A percentile compares a stretch with the other conserved stretches of the same genome.
These are phyloP conservation scores for Phenganax subtilis DNA, from an alignment of 92 coral and sea anemone genomes.

Conservation along the genomic window DNA sequence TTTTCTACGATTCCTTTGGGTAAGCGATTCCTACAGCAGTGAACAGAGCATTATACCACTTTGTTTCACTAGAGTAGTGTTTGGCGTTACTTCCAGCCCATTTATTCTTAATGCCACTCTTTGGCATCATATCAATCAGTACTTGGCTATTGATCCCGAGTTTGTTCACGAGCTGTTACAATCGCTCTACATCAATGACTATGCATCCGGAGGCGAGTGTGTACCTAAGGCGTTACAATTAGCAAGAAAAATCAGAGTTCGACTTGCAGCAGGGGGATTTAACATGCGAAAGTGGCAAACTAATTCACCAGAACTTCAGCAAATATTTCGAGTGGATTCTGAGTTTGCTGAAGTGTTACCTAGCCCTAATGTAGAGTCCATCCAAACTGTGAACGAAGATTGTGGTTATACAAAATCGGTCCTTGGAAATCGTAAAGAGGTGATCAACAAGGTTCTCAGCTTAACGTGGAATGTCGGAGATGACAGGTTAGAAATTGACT, in stretches of 20 bases:
- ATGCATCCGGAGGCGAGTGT: background rate
- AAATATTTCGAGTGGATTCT: background rate
- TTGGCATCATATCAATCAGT: background rate
- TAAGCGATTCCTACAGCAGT: no score
- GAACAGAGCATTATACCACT: no score
- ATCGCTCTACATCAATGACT: slow-evolving; percentile 6
- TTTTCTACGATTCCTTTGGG: background rate
- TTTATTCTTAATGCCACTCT: background rate
- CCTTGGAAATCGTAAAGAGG: background rate
- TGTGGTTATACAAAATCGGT: background rate
- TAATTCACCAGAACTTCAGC: slow-evolving; percentile 7
- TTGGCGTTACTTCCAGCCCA: slow-evolving; percentile 4
- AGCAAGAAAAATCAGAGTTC: background rate
- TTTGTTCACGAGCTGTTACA: background rate
- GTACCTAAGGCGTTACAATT: background rate
- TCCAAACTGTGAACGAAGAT: background rate
- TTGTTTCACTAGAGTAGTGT: background rate
- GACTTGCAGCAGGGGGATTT: background rate
- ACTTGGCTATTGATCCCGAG: background rate
- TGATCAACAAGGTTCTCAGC: background rate
- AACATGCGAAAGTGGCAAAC: slow-evolving; percentile 20
- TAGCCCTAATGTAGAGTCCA: background rate
- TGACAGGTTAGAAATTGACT: background rate
- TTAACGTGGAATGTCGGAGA: background rate
- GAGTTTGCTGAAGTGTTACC: background rate